Base-by-base conservation (phyloP, 2,888 invertebrate genomes). In the Drosophila acutilabella region DNA sequence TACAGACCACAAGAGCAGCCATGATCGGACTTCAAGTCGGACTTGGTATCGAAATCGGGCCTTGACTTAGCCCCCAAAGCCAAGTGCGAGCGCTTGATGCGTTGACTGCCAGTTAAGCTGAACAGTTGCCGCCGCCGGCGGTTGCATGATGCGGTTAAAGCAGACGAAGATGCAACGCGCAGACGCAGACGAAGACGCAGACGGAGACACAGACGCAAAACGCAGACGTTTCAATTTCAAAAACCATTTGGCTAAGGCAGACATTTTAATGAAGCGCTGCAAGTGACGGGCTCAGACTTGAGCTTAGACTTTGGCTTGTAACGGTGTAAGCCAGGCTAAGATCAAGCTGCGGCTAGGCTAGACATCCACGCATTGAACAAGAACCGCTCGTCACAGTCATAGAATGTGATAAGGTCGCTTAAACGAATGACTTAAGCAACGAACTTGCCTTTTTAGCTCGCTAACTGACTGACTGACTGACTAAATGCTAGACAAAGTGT, bases 181-280 rank as follows among this genome's bases (percentile, higher is more conserved):
- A 33, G 57, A 45, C 47, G 23, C 16, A 40, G 84, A 80, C 84
- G 81, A 20, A 36, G 38, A 11, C 45, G 23, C 11, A 41, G 50
- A 42, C 71, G 50, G 64, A 61, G 6, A 23, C 6, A 4, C 20
- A 20, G 20, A 20, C 20, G 20, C 20, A 20, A 20, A 61, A 85
- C 88, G 72, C 52, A 85, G 82, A 89, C 86, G 89, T 89, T 86
- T 86, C 86, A 86, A 89, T 86, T 86, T 86, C 86, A 88, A 74
- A 74, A 78, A 59, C 71, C 77, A 80, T 85, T 82, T 83, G 83
- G 71, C 83, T 74, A 71, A 88, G 88, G 78, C 71, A 88, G 88
- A 89, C 88, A 82, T 88, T 85, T 86, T 87, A 87, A 87, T 86
- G 86, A 86, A 86, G 75, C 83, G 82, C 75, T 76, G 76, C 75